These are phyloP conservation scores for Toxotes lorentzi DNA, from an alignment of 2,797 vertebrate genomes.

Conservation along the genomic window DNA sequence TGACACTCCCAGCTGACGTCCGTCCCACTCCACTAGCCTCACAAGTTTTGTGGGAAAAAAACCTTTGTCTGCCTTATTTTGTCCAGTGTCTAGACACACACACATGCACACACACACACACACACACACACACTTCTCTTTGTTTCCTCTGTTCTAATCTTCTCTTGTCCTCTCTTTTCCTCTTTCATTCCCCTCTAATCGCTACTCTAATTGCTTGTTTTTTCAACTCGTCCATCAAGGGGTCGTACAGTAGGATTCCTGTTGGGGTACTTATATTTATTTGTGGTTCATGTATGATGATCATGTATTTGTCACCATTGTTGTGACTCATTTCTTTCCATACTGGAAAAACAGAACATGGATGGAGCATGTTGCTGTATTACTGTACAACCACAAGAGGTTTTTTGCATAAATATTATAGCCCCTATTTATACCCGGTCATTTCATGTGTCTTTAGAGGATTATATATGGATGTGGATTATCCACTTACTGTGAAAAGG, in stretches of 20 bases:
- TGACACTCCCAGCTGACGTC: slow-evolving; percentile 55
- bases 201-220: no score
- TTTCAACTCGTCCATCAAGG: not conserved
- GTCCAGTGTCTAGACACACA: not conserved
- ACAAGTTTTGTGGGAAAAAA: slow-evolving; percentile 36
- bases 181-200: no score
- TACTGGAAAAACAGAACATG: not conserved
- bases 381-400: not conserved
- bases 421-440: slow-evolving; percentile 9
- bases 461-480: slow-evolving; percentile 47
- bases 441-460: slow-evolving; percentile 46
- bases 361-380: no score
- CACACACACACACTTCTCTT: not conserved
- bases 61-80: slow-evolving; percentile 8
- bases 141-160: not conserved
- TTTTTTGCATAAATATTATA: not conserved
- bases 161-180: not conserved
- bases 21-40: slow-evolving; percentile 54
- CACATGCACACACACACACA: slow-evolving; percentile 19
- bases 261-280: no score
- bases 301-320: not conserved
- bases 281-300: not conserved
- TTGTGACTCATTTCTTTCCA: not conserved
- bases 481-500: slow-evolving; percentile 41
- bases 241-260: not conserved